Evolutionary conservation across 2,113 vertebrate genomes (phyloP).

Genomic region (Pteruthius melanotis): DNA sequence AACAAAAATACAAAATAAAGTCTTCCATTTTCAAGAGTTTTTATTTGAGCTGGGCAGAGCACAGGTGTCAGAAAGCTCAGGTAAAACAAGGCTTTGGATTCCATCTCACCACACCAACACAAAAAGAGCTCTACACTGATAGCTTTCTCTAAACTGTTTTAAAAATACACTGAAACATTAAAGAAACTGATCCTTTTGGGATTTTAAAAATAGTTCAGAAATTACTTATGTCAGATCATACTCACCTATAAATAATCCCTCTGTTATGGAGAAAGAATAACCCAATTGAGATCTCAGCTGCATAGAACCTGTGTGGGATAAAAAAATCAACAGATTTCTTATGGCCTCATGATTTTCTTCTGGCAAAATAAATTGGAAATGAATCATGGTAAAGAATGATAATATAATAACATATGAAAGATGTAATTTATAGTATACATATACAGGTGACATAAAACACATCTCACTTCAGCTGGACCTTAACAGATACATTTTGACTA

Average conservation of each 20-base stretch:
- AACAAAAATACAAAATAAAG: too few species aligned
- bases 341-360: neutral
- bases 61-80: neutral
- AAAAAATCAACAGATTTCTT: neutral
- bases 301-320: constrained; percentile 75
- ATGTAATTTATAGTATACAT: neutral
- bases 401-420: neutral
- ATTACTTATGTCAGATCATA: neutral
- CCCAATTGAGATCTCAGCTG: constrained; percentile 81
- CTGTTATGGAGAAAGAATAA: constrained; percentile 81
- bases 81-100: neutral
- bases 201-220: neutral
- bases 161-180: neutral
- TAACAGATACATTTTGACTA: neutral
- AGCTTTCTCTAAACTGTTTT: neutral
- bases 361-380: neutral
- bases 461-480: neutral
- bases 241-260: constrained; percentile 92
- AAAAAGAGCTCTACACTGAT: neutral
- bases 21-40: neutral
- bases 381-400: neutral
- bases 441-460: neutral
- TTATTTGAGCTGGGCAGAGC: neutral
- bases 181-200: neutral
- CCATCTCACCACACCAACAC: neutral